Percentiles rank a stretch among this genome's conserved stretches.
These are phyloP conservation scores for Asbolus verrucosus DNA, from an alignment of 1,140 invertebrate species.

Conservation along the genomic window DNA sequence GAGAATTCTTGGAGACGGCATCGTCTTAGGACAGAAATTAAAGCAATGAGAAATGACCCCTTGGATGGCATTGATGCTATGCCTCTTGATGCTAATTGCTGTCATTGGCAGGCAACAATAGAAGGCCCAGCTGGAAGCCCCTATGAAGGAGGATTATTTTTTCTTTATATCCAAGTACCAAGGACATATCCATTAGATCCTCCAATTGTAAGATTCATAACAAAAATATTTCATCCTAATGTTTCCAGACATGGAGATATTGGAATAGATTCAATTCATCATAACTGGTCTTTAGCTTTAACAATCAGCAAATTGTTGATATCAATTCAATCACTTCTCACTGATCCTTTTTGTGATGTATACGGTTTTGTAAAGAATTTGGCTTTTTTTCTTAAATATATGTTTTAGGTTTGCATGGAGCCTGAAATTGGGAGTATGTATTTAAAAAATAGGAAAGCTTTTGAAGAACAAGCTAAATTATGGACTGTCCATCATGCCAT, in stretches of 20 bases:
- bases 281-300: slow-evolving; percentile 94
- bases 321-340: slow-evolving; percentile 91
- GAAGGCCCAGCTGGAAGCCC: slow-evolving; percentile 90
- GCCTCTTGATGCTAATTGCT: slow-evolving; percentile 83
- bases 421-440: slow-evolving; percentile 87
- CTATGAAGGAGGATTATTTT: slow-evolving; percentile 95
- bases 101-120: slow-evolving; percentile 94
- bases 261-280: slow-evolving; percentile 94
- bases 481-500: slow-evolving; percentile 97
- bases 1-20: slow-evolving; percentile 82
- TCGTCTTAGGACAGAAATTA: slow-evolving; percentile 79
- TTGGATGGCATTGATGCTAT: slow-evolving; percentile 91
- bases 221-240: slow-evolving; percentile 95
- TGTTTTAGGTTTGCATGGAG: slow-evolving; percentile 77
- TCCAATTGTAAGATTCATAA: slow-evolving; percentile 89
- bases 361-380: slow-evolving; percentile 56
- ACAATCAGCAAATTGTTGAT: slow-evolving; percentile 92
- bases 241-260: slow-evolving; percentile 96
- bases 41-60: slow-evolving; percentile 82
- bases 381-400: slow-evolving; percentile 1
- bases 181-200: slow-evolving; percentile 92
- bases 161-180: slow-evolving; percentile 90
- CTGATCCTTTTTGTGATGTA: slow-evolving; percentile 91
- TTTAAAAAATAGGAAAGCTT: slow-evolving; percentile 77
- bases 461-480: slow-evolving; percentile 84